Evolutionary conservation across 1,140 invertebrate species (phyloP), one percentile per base, ranked within the genome.

Genomic region (Drosophila pectinifera): DNA sequence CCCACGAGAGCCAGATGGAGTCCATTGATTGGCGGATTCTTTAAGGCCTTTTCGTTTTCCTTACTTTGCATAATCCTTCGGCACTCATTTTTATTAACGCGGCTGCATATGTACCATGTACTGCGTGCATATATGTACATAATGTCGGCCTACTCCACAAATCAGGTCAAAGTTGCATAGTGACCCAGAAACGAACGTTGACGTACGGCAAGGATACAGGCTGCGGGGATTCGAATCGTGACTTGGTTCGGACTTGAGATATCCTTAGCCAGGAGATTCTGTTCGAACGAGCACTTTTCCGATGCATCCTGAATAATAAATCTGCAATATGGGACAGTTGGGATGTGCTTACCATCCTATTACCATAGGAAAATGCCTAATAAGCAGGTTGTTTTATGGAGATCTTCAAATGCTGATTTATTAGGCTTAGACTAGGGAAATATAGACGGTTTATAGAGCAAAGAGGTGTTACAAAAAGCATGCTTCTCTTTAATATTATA

Each of bases 141-240:
- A 22, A n/a, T 8, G 43, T 39, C 46, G 46, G 49, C 45, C 63
- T 56, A 80, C 53, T 81, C 58, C 54, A 54, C 64, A 69, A 86
- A 89, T 86, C 79, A 81, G 83, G 83, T 86, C 83, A 86, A 82
- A 77, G 72, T 88, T 88, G 84, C 83, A 84, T 67, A 77, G 63
- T 79, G 83, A 86, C 83, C 83, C 75, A 86, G 79, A 83, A 88
- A 68, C 46, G 43, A 56, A 49, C 59, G 75, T 75, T 78, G 69
- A 75, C 61, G 83, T 74, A 79, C 83, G 53, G 74, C 75, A 62
- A 31, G 45, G 56, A 54, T 78, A 72, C 55, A 68, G 61, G 70
- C 78, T 85, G 80, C 26, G 42, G 58, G 58, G 41, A 26, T 28
- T 45, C 31, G 26, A 68, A 24, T 68, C 59, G 64, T 68, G 64